Evolutionary conservation across 1,140 invertebrate species (phyloP).

Genomic region (Palaemon carinicauda): DNA sequence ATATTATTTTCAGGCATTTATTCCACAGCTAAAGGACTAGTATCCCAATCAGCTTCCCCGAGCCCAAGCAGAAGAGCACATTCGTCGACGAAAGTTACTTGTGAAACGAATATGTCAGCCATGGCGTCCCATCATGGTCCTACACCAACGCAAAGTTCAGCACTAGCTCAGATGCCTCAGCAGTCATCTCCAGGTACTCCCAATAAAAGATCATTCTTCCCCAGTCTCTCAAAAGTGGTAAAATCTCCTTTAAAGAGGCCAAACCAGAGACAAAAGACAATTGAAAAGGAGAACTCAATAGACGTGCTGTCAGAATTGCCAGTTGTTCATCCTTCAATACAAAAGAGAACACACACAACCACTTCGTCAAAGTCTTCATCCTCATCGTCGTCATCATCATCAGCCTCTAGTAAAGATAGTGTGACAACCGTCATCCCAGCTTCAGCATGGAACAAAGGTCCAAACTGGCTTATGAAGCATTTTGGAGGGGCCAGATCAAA

Average conservation of each 20-base stretch:
- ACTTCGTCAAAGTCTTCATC: constrained; percentile 41
- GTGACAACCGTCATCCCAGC: constrained; percentile 36
- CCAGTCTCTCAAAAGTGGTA: constrained; percentile 30
- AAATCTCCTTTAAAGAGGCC: constrained; percentile 31
- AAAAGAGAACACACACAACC: constrained; percentile 27
- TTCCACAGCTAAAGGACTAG: too few relatives aligned
- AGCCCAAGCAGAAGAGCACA: neutral
- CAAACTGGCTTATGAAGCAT: constrained; percentile 43
- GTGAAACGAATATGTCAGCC: too few relatives aligned
- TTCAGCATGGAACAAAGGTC: constrained; percentile 9
- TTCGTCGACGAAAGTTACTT: neutral
- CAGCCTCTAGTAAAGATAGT: constrained; percentile 35
- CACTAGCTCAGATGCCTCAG: neutral
- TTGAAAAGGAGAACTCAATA: neutral
- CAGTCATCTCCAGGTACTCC: neutral
- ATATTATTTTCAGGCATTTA: too few relatives aligned
- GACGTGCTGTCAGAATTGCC: neutral
- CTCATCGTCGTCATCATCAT: constrained; percentile 44
- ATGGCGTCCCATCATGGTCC: too few relatives aligned
- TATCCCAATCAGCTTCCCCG: constrained; percentile 17
- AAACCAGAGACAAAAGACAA: neutral
- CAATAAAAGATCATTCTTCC: constrained; percentile 25
- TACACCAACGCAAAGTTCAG: neutral
- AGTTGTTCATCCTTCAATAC: constrained; percentile 12
- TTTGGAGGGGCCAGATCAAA: constrained; percentile 18